A percentile compares a stretch with the other conserved stretches of the same genome.
Conservation (phyloP, 2,888 invertebrate species). For the Julus scandinavius region DNA sequence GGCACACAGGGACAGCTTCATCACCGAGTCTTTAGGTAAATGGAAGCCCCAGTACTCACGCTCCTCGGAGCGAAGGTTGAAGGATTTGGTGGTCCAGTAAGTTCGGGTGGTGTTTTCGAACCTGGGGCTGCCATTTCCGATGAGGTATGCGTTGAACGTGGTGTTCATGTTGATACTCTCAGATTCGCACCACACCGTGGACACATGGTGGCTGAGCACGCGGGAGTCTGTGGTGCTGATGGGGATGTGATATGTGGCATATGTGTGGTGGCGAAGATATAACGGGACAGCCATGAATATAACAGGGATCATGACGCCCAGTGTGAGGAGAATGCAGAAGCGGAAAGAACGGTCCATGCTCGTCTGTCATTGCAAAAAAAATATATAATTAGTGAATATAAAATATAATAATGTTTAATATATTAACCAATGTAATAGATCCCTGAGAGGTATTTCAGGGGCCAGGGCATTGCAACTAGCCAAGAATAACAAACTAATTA, state of each 20-base stretch:
- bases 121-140: conserved; percentile 72
- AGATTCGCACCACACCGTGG: conserved; percentile 83
- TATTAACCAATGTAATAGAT: no score
- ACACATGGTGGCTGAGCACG: conserved; percentile 77
- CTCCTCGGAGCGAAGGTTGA: conserved; percentile 80
- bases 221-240: conserved; percentile 81
- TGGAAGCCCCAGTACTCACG: conserved; percentile 89
- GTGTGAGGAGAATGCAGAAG: conserved; percentile 70
- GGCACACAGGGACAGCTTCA: conserved; percentile 80
- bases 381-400: background rate
- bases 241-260: conserved; percentile 77
- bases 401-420: no score
- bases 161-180: conserved; percentile 71
- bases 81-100: conserved; percentile 76
- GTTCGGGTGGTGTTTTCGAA: conserved; percentile 72
- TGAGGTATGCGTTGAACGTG: conserved; percentile 80
- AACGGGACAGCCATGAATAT: conserved; percentile 75
- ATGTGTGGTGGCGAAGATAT: conserved; percentile 74
- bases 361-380: background rate
- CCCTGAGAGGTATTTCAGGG: no score
- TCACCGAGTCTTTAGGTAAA: conserved; percentile 77
- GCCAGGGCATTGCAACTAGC: no score
- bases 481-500: no score
- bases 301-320: conserved; percentile 75
- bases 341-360: conserved; percentile 65